A percentile compares a stretch with the other conserved stretches of the same genome.
These are phyloP conservation scores for Tursiops truncatus DNA, from an alignment of 2,113 vertebrate species.

Conservation along the genomic window DNA sequence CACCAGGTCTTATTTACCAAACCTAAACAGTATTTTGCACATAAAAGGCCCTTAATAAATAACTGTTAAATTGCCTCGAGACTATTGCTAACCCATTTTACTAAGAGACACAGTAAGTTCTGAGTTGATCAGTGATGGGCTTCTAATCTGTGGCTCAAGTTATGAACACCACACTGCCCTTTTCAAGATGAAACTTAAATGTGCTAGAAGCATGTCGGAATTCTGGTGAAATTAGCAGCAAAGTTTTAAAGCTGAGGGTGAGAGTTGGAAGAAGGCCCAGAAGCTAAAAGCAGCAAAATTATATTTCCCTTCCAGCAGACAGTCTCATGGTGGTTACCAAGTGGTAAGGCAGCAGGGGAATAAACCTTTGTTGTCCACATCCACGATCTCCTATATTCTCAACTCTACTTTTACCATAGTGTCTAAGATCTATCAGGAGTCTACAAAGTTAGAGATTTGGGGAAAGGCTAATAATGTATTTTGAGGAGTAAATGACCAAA, in stretches of 20 bases:
- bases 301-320: not conserved
- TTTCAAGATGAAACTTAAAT: not conserved
- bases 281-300: not conserved
- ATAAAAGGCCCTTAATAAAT: not conserved
- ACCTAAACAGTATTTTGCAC: not conserved
- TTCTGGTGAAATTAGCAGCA: not conserved
- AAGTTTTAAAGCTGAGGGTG: not conserved
- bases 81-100: not conserved
- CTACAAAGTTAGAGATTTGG: not conserved
- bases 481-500: not conserved
- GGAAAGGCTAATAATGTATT: not conserved
- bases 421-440: not conserved
- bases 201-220: not conserved
- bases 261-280: not conserved
- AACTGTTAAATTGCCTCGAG: not conserved
- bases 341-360: not conserved
- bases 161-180: not conserved
- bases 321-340: not conserved
- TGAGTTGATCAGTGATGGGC: not conserved
- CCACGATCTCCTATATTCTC: not conserved
- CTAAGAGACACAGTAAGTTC: not conserved
- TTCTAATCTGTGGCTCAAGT: not conserved
- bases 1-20: not conserved
- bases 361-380: too few species aligned
- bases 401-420: not conserved